Percentiles rank a stretch among this genome's conserved stretches.
Conservation (phyloP, 2,797 vertebrate species). For the Crenuchus spilurus region DNA sequence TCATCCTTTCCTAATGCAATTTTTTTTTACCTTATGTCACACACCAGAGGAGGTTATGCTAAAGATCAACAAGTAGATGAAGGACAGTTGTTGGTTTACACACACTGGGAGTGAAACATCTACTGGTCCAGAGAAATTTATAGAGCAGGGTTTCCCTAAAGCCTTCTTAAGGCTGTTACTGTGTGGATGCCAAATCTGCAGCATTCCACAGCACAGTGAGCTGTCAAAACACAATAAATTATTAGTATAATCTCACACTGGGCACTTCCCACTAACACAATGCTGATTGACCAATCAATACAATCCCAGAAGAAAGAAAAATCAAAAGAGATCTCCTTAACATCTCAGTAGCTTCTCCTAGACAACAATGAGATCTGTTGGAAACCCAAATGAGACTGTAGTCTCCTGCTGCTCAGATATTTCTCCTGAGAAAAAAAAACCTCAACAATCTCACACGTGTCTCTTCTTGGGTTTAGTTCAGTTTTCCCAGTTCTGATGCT, state of each 20-base stretch:
- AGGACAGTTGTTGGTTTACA: constrained; percentile 7
- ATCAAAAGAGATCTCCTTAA: too few species aligned
- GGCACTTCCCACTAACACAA: constrained; percentile 24
- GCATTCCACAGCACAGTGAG: not conserved
- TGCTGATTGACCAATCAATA: not conserved
- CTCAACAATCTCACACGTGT: too few species aligned
- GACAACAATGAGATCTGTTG: too few species aligned
- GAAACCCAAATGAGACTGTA: too few species aligned
- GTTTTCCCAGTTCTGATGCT: too few species aligned
- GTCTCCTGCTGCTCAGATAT: too few species aligned
- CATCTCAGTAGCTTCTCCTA: too few species aligned
- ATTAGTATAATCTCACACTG: constrained; percentile 13
- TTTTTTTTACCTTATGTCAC: not conserved
- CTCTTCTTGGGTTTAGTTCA: too few species aligned
- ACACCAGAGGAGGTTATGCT: not conserved
- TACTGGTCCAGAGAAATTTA: constrained; percentile 2
- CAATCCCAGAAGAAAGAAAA: too few species aligned
- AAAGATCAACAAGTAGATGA: not conserved
- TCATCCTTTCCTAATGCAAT: not conserved
- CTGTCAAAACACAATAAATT: constrained; percentile 19
- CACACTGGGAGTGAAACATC: not conserved
- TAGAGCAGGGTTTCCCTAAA: constrained; percentile 32
- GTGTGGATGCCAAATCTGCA: constrained; percentile 11
- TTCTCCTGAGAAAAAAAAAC: too few species aligned
- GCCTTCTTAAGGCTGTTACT: constrained; percentile 17